Base-by-base conservation (phyloP, 2,113 vertebrate species). In the Syngnathus floridae region DNA sequence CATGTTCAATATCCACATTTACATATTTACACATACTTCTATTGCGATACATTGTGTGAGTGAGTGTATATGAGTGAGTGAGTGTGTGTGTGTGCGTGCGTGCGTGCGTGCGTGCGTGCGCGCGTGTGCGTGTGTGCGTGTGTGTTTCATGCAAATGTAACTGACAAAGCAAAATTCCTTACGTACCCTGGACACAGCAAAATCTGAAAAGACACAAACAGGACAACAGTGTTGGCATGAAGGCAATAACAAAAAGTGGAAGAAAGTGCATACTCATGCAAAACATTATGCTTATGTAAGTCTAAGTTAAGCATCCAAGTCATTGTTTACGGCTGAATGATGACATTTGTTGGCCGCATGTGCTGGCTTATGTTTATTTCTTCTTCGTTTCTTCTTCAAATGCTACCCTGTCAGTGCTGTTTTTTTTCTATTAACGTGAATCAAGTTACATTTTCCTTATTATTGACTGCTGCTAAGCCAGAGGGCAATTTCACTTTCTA, bases 101-200 rank as follows among this genome's bases (percentile, higher is more conserved):
- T 5, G 45, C 5, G 45, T 46, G 43, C n/a, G 16, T 17, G 14
- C 11, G 40, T 41, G 45, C 5, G 45, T 17, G 13, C 0, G 13
- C 1, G 45, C 5, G 45, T 48, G 17, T 49, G 17, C 10, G 19
- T 49, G 19, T 10, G 22, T 56, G 26, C 3, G 6, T 35, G 21
- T 26, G 26, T 35, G 6, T 35, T 6, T 55, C 7, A 64, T 4
- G 26, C 43, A 62, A 13, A 69, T 56, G 67, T 4, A 45, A 49
- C 63, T 21, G 36, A 72, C 62, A 19, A 37, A 68, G 56, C 6
- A 61, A 79, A 76, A 61, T 41, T 67, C 45, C 74, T n/a, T 49
- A 83, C 87, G 86, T 69, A 88, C 88, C 87, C 88, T 85, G 38
- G 87, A 90, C 71, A 88, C 85, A 73, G 87, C 81, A 74, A 88